Percentiles rank a stretch among this genome's conserved stretches.
These are phyloP conservation scores for Zoanthus sociatus DNA, from an alignment of 92 coral and sea anemone species.

Conservation along the genomic window DNA sequence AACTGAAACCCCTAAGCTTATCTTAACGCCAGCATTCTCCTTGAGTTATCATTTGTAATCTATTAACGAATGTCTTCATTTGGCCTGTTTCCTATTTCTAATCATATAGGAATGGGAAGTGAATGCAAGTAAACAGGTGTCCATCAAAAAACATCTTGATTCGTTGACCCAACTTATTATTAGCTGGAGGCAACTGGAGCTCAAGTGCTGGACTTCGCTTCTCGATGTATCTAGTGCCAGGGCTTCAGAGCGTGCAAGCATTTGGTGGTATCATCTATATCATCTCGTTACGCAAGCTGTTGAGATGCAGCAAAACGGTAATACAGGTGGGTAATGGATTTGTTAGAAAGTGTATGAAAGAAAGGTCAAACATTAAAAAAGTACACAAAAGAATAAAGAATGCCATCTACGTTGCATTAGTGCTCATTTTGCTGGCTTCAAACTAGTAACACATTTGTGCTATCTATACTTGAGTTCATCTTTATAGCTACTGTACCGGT, in stretches of 20 bases:
- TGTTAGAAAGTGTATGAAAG: not conserved
- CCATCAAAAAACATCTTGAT: slow-evolving; percentile 83
- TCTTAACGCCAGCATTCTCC: no score
- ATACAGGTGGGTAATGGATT: not conserved
- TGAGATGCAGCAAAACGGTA: slow-evolving; percentile 15
- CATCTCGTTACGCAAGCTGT: slow-evolving; percentile 74
- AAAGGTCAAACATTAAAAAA: no score
- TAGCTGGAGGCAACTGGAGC: slow-evolving; percentile 93
- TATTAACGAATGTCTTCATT: not conserved
- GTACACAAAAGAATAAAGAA: no score
- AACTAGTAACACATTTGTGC: no score
- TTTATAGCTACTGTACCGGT: no score
- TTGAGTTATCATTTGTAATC: no score
- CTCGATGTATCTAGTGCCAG: slow-evolving; percentile 85
- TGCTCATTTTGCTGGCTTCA: no score
- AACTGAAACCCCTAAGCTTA: no score
- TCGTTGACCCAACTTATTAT: slow-evolving; percentile 78
- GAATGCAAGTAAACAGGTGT: slow-evolving; percentile 93
- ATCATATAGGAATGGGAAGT: slow-evolving; percentile 85
- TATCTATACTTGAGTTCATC: no score
- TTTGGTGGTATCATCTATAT: slow-evolving; percentile 93
- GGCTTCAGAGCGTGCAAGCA: slow-evolving; percentile 78
- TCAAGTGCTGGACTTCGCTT: slow-evolving; percentile 92
- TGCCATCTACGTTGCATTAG: no score
- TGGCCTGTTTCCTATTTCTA: not conserved